phyloP scores from a whole-genome alignment of 2,797 vertebrate species.

The Zenarchopterus dispar region DNA sequence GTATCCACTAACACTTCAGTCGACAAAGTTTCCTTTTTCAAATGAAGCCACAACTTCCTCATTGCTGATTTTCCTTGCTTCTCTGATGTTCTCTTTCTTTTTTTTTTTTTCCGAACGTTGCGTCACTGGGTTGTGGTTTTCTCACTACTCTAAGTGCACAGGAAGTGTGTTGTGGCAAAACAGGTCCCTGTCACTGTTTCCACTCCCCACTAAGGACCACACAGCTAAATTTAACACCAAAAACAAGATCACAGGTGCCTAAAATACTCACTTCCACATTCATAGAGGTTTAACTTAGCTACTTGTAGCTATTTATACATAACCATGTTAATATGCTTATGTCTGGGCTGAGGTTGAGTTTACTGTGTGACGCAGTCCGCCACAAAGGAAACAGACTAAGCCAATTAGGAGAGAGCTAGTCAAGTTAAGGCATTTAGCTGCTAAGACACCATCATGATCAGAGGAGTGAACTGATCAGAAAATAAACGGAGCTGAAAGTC shows the following conservation, averaged over 20 bases:
- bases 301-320: conserved; percentile 74
- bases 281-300: conserved; percentile 73
- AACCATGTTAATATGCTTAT: conserved; percentile 74
- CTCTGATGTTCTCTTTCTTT: conserved; percentile 61
- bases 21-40: conserved; percentile 72
- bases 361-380: conserved; percentile 65
- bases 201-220: conserved; percentile 79
- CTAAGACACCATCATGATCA: conserved; percentile 29
- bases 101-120: conserved; percentile 69
- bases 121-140: conserved; percentile 84
- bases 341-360: conserved; percentile 73
- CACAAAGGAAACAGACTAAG: conserved; percentile 66
- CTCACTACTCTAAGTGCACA: conserved; percentile 77
- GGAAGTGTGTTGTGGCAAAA: conserved; percentile 85
- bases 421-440: conserved; percentile 35
- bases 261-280: conserved; percentile 83
- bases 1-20: conserved; percentile 68
- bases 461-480: conserved; percentile 33
- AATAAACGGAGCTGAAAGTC: conserved; percentile 8
- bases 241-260: conserved; percentile 78
- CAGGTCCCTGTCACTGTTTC: conserved; percentile 87
- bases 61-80: conserved; percentile 83
- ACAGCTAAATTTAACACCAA: conserved; percentile 83
- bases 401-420: conserved; percentile 64
- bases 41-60: conserved; percentile 82